Conservation (phyloP, 1,140 invertebrate species). For the Drosophila neocordata region DNA sequence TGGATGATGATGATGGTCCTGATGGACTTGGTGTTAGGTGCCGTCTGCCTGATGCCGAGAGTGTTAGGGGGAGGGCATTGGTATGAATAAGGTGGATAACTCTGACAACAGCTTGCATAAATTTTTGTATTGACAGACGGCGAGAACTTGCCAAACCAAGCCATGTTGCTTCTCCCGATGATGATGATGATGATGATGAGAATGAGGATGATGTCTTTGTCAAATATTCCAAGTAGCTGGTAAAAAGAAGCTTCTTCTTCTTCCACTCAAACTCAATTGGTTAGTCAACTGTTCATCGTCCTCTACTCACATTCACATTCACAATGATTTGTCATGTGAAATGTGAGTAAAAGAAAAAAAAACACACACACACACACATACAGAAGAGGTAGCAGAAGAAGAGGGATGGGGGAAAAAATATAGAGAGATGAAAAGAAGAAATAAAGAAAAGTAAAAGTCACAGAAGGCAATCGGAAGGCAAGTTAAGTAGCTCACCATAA, state of each 20-base stretch:
- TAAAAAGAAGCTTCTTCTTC: constrained; percentile 28
- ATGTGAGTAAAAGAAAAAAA: constrained; percentile 23
- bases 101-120: constrained; percentile 72
- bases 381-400: no score
- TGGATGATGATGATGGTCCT: not conserved
- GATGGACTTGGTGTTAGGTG: not conserved
- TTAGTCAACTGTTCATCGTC: constrained; percentile 1
- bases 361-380: not conserved
- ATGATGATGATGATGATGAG: constrained; percentile 13
- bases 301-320: not conserved
- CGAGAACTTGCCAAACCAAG: constrained; percentile 47
- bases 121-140: constrained; percentile 76
- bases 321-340: constrained; percentile 66
- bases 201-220: constrained; percentile 65
- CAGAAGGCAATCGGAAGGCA: constrained; percentile 31
- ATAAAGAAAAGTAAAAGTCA: not conserved
- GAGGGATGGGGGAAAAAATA: not conserved
- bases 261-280: constrained; percentile 31
- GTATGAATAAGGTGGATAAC: constrained; percentile 1
- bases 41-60: no score
- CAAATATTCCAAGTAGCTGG: constrained; percentile 49
- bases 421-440: constrained; percentile 9
- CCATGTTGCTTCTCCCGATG: not conserved
- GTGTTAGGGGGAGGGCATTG: not conserved
- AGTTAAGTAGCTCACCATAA: constrained; percentile 40